These are phyloP conservation scores for Anthoptus insignis DNA, from an alignment of 2,888 invertebrate species.

Conservation along the genomic window DNA sequence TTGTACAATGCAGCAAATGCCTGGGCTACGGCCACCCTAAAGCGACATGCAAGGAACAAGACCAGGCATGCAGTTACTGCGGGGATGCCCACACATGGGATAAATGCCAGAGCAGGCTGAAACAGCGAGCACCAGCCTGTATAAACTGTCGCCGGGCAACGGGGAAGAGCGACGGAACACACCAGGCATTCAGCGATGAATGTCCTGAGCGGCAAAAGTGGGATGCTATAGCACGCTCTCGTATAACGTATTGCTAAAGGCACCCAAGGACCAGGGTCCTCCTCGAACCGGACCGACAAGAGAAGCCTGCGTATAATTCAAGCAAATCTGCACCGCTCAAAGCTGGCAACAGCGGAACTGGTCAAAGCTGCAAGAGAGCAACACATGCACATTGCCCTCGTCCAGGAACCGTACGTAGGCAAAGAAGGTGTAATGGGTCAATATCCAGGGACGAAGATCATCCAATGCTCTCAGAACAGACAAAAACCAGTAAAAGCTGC, in stretches of 20 bases:
- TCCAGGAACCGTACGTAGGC: constrained; percentile 56
- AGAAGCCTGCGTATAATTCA: constrained; percentile 38
- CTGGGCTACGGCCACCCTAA: constrained; percentile 44
- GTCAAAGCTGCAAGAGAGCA: constrained; percentile 39
- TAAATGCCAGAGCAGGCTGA: constrained; percentile 27
- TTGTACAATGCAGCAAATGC: constrained; percentile 47
- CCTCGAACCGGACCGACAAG: background rate
- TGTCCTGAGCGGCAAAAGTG: constrained; percentile 36
- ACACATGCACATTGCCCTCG: constrained; percentile 37
- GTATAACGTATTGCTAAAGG: constrained; percentile 40
- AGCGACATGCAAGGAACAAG: constrained; percentile 38
- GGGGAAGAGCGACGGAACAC: constrained; percentile 7
- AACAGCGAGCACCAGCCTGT: constrained; percentile 22
- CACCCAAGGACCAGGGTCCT: background rate
- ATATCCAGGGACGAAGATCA: background rate
- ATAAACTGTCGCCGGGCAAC: constrained; percentile 31
- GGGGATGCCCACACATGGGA: constrained; percentile 40
- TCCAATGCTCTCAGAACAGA: background rate
- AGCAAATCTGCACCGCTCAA: constrained; percentile 8
- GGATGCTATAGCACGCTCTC: constrained; percentile 33
- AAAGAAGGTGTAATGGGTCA: background rate
- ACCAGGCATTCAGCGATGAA: constrained; percentile 27
- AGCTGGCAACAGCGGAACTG: background rate
- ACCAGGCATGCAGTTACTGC: constrained; percentile 46
- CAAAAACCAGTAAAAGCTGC: background rate